phyloP scores from a whole-genome alignment of 2,113 vertebrate genomes.

The Lycocorax pyrrhopterus region DNA sequence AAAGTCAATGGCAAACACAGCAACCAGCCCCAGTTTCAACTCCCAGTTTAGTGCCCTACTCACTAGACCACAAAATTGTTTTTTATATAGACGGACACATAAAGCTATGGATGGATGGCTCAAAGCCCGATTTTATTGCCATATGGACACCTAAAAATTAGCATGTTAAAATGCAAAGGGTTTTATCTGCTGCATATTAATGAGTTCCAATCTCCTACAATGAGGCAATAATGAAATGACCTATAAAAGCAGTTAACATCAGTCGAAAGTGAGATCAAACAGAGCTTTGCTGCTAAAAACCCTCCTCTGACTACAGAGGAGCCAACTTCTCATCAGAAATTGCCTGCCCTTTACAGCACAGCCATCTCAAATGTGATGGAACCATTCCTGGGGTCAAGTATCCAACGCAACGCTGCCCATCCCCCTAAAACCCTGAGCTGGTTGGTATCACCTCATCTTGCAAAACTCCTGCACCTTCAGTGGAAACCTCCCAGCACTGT shows the following conservation, averaged over 20 bases:
- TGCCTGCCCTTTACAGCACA: neutral
- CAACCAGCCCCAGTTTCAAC: neutral
- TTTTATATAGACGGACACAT: conserved; percentile 20
- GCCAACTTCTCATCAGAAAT: neutral
- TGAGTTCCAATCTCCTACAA: conserved; percentile 8
- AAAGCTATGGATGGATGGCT: conserved; percentile 54
- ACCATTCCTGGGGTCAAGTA: neutral
- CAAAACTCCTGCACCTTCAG: neutral
- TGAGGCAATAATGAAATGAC: conserved; percentile 38
- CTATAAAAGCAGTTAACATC: conserved; percentile 44
- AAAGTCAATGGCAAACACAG: conserved; percentile 27
- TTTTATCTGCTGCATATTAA: conserved; percentile 52
- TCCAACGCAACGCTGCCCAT: neutral
- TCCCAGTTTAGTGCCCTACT: conserved; percentile 37
- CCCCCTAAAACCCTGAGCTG: neutral
- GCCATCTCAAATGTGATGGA: neutral
- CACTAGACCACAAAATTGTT: conserved; percentile 57
- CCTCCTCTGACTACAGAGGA: neutral
- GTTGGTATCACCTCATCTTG: neutral
- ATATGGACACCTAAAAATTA: conserved; percentile 51
- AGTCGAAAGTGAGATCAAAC: conserved; percentile 26
- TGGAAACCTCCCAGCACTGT: neutral
- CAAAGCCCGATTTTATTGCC: conserved; percentile 45
- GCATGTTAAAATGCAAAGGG: conserved; percentile 42
- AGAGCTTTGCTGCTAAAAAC: neutral